Percentiles rank a stretch among this genome's conserved stretches.
Conservation (phyloP, 2,888 invertebrate species). For the Neocrepidodera transversa region DNA sequence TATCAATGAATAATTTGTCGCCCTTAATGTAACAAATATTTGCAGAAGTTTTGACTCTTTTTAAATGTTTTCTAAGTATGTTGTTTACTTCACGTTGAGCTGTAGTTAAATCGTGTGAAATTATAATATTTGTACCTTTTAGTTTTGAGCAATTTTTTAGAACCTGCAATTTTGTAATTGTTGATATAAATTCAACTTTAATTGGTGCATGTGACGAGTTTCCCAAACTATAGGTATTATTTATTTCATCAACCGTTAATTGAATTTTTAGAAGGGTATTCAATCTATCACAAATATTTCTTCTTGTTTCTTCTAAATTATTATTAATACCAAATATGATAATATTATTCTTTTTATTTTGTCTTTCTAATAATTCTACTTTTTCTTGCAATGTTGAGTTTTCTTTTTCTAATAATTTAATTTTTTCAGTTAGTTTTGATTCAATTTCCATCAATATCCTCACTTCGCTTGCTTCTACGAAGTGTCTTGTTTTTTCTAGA, state of each 20-base stretch:
- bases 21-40: background rate
- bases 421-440: background rate
- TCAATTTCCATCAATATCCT: background rate
- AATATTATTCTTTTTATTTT: constrained; percentile 8
- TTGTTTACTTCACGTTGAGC: background rate
- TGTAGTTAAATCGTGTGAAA: background rate
- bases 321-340: background rate
- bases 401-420: background rate
- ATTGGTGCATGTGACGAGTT: constrained; percentile 2
- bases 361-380: background rate
- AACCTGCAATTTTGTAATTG: background rate
- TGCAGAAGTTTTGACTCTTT: background rate
- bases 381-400: constrained; percentile 1
- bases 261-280: background rate
- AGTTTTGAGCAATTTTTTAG: background rate
- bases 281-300: background rate
- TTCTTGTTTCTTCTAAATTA: background rate
- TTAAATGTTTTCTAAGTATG: background rate
- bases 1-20: background rate
- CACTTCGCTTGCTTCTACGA: background rate
- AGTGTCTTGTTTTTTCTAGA: constrained; percentile 1
- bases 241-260: background rate
- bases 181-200: constrained; percentile 2
- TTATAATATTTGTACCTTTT: background rate
- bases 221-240: constrained; percentile 3